These are phyloP conservation scores for Tridacna crocea DNA, from an alignment of 2,888 invertebrate species.

Conservation along the genomic window DNA sequence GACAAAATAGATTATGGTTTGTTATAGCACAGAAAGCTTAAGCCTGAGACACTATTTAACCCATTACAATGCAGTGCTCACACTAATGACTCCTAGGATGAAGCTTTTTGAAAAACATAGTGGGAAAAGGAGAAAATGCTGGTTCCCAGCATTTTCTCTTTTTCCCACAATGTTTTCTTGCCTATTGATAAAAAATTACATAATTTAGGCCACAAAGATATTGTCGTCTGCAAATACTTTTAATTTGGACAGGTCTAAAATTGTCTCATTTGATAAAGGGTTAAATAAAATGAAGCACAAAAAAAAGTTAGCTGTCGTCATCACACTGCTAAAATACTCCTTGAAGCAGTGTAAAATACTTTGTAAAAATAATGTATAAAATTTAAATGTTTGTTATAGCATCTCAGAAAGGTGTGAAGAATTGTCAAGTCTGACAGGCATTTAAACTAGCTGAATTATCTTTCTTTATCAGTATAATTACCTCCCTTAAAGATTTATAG, in stretches of 20 bases:
- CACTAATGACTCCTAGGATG: background rate
- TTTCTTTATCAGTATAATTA: conserved; percentile 17
- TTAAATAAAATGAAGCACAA: background rate
- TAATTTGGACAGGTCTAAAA: background rate
- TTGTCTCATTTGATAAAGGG: background rate
- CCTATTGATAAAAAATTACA: background rate
- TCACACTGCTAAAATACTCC: too few species aligned
- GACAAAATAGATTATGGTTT: too few species aligned
- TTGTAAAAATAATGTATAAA: background rate
- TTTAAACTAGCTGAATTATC: conserved; percentile 7
- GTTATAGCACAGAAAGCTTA: too few species aligned
- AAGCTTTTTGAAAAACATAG: background rate
- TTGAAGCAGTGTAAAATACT: too few species aligned
- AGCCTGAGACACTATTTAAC: too few species aligned
- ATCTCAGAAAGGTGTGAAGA: background rate
- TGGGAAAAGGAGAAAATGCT: background rate
- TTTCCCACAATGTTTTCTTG: background rate
- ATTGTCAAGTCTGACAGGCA: too few species aligned
- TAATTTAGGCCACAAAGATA: background rate
- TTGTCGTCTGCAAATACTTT: background rate
- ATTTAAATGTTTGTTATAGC: background rate
- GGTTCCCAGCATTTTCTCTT: background rate
- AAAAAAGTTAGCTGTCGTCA: too few species aligned
- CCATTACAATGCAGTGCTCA: too few species aligned
- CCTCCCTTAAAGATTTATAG: conserved; percentile 32